Percentiles rank a stretch among this genome's conserved stretches.
phyloP scores from a whole-genome alignment of 2,888 invertebrate species.

The Ophion ventricosus region DNA sequence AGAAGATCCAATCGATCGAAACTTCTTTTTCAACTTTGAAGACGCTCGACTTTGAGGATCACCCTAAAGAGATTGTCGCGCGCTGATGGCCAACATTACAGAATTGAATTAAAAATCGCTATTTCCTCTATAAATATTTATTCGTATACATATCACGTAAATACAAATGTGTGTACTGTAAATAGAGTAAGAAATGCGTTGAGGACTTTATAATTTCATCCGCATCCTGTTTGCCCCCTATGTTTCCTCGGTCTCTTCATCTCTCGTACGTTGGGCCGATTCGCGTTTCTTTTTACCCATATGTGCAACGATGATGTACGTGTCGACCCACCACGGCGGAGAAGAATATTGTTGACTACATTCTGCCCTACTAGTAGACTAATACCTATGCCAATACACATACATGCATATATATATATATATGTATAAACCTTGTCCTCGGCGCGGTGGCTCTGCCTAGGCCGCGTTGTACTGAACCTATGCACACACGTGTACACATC shows the following conservation, averaged over 20 bases:
- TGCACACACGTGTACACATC: not conserved
- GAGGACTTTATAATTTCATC: constrained; percentile 2
- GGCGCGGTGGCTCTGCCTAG: constrained; percentile 24
- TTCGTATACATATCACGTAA: too few species aligned
- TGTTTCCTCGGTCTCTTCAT: not conserved
- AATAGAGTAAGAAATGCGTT: not conserved
- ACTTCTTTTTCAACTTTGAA: too few species aligned
- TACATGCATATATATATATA: not conserved
- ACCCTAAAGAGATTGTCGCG: too few species aligned
- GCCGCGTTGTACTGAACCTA: constrained; percentile 2
- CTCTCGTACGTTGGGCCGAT: not conserved
- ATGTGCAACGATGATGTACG: not conserved
- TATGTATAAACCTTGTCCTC: not conserved
- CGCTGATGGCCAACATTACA: too few species aligned
- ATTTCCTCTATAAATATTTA: too few species aligned
- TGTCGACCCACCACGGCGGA: not conserved
- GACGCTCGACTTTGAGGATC: too few species aligned
- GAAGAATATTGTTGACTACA: constrained; percentile 6
- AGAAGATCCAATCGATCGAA: too few species aligned
- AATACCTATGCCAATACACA: not conserved
- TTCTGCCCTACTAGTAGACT: not conserved
- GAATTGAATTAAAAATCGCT: too few species aligned
- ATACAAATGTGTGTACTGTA: not conserved
- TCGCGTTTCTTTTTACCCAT: not conserved
- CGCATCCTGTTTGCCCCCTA: not conserved